Evolutionary conservation across 2,113 vertebrate species (phyloP), one percentile per base, ranked within the genome.

Genomic region (Chaetorhynchus papuensis): DNA sequence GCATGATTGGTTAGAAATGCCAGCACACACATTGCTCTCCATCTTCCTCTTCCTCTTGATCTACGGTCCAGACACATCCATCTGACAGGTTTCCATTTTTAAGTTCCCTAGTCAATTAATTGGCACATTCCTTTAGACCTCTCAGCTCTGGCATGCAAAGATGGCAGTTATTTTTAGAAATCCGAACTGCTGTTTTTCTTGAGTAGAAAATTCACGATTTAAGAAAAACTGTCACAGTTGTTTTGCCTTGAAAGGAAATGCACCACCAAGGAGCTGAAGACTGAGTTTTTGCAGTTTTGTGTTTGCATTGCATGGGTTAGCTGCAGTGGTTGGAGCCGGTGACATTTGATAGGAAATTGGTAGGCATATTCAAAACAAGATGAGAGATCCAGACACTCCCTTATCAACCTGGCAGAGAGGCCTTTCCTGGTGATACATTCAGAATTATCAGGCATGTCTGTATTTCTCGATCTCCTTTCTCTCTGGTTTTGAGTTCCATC

Each of bases 81-180:
- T 76, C 44, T 93, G 90, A 93, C 61, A 85, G 30, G 28, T 79
- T 93, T 94, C 74, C 81, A 80, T 90, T 93, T 96, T 85, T 79
- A 94, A 87, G 49, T 47, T 91, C 42, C 53, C 33, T n/a, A 69
- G 74, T 70, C 89, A 80, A 95, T 89, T 96, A 96, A 96, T 70
- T 93, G 87, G 59, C 85, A 83, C 60, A 89, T 72, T 90, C 31
- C 31, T 91, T 90, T 53, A 83, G 84, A 87, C 75, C 65, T 88
- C 71, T 77, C 85, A 90, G 68, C 37, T 54, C 56, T 63, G 47
- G 24, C 2, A 1, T 77, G 63, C 39, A 56, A 90, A 94, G 28
- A 61, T 24, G 19, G 1, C 33, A n/a, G 82, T 19, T 94, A 88
- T 80, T 94, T 96, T 90, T 87, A 94, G 93, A 90, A 93, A 54